phyloP scores from a whole-genome alignment of 2,113 vertebrate species.

The Laticauda laticaudata region DNA sequence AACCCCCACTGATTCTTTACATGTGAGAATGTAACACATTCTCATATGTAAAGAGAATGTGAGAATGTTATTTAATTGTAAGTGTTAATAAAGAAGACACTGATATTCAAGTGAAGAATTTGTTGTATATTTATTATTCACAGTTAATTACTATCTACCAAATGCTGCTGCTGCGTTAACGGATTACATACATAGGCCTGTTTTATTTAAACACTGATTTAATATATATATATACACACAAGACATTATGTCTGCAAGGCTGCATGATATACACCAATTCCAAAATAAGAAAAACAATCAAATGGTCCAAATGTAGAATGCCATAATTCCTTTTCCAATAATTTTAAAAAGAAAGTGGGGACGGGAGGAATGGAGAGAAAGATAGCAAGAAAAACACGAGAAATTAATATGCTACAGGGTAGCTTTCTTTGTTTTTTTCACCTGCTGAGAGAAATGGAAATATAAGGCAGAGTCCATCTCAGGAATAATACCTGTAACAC shows the following conservation, averaged over 20 bases:
- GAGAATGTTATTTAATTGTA: neutral
- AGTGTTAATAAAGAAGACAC: constrained; percentile 56
- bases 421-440: constrained; percentile 62
- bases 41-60: no score
- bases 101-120: constrained; percentile 76
- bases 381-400: constrained; percentile 57
- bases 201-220: constrained; percentile 81
- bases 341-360: constrained; percentile 56
- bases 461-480: constrained; percentile 57
- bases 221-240: constrained; percentile 84
- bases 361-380: constrained; percentile 34
- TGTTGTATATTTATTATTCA: constrained; percentile 81
- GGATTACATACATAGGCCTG: constrained; percentile 83
- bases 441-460: constrained; percentile 54
- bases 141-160: constrained; percentile 85
- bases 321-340: constrained; percentile 70
- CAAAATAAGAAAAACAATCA: constrained; percentile 81
- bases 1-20: neutral
- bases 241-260: constrained; percentile 80
- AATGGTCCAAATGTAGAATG: constrained; percentile 77
- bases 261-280: constrained; percentile 84
- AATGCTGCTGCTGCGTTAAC: constrained; percentile 80
- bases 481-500: constrained; percentile 57
- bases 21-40: neutral
- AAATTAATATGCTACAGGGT: constrained; percentile 50